Base-by-base conservation (phyloP, 2,888 invertebrate species). In the Tolmerus cingulatus region DNA sequence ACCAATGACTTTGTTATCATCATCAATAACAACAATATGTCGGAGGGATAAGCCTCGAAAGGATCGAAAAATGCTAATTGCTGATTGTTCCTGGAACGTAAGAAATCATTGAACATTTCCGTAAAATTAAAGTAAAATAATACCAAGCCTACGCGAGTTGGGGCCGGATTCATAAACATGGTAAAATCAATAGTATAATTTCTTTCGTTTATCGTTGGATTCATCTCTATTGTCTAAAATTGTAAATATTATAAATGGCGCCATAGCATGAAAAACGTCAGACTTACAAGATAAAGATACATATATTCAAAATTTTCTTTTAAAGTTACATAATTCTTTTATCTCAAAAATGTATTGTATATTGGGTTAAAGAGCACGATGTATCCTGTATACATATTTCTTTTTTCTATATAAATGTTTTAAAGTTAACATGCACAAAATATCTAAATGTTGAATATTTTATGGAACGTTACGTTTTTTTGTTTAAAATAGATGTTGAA, bases 151-250 rank as follows among this genome's bases (percentile, higher is more conserved):
- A 96, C 96, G 91, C 96, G 95, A 92, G 98, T 98, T 0, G 99
- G 98, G 3, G 98, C 97, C 27, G 97, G 97, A 93, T 99, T 99
- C 97, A 99, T 97, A 92, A 97, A 98, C 5, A 98, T 97, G 84
- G 96, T 94, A 87, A 99, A 93, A 93, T 99, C 97, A 51, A 99
- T 94, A 0, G 95, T 96, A 91, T 95, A 97, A 57, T 92, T 90
- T 0, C 89, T 86, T 88, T 92, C 91, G 91, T 98, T 97, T 90
- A 0, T 96, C 95, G 4, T n/a, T 12, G 27, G 0, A 94, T 93
- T 88, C 97, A 93, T 23, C 94, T 92, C 43, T 96, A 94, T 93
- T 95, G 92, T 93, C 95, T 91, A 90, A 90, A 88, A 90, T 90
- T 89, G 16, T 51, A n/a, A 51, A 51, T 51, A 51, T 51, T 51